Base-by-base conservation (phyloP, 1,140 invertebrate species). In the Calephelis virginiensis region DNA sequence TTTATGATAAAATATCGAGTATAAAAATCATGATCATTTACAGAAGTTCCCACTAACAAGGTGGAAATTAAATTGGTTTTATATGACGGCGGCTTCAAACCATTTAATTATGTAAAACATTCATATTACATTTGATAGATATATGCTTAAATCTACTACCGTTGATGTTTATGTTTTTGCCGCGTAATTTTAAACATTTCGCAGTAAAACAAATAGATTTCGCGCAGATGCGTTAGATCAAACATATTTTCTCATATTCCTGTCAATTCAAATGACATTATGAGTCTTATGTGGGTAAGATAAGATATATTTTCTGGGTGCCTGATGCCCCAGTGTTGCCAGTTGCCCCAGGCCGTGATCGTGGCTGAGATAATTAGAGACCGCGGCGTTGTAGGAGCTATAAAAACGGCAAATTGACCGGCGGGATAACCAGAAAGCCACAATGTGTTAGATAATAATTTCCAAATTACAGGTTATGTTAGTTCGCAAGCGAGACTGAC, bases 381-480 rank as follows among this genome's bases (percentile, higher is more conserved):
- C 81, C 88, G 85, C 84, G 82, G 84, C 85, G 78, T 82, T 85
- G 83, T 88, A 85, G 85, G 80, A 85, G 88, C 86, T 82, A 90
- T 90, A 90, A 90, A 90, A 90, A 90, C 86, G 81, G 88, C 88
- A 88, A 90, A 90, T 89, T 90, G 88, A 90, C 86, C 88, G 88
- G 86, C 88, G 88, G 88, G 88, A 90, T 89, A 89, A 89, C 81
- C 88, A 89, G 85, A 90, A 89, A 91, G 89, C 85, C 86, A 89
- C 85, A 91, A 91, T 91, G 89, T 91, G 89, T 91, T 91, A 91
- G 89, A 91, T 91, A 90, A 89, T 89, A 89, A 91, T 91, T 91
- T 91, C 86, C 86, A 89, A 91, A 91, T 91, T 91, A 91, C 85
- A 89, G 85, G 89, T 89, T 89, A 79, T 82, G 84, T 82, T 80